Percentiles rank a stretch among this genome's conserved stretches.
phyloP scores from a whole-genome alignment of 2,888 invertebrate genomes.

The Andricus quercusramuli region DNA sequence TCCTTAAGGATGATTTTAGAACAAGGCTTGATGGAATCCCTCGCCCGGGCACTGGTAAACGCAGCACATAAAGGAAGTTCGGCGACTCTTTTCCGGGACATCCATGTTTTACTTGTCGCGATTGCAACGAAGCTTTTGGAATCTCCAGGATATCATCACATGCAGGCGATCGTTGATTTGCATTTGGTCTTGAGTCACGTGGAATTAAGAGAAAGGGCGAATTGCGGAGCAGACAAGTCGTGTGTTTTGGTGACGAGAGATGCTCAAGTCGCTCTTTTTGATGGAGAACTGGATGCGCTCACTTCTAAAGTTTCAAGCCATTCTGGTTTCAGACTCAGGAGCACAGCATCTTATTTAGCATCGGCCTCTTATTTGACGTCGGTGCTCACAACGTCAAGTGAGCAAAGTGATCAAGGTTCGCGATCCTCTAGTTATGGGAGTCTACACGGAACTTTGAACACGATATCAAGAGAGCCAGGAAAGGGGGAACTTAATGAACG shows the following conservation, averaged over 20 bases:
- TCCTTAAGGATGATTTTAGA: conserved; percentile 75
- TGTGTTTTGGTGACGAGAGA: conserved; percentile 78
- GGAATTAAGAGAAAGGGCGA: conserved; percentile 75
- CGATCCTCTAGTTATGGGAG: conserved; percentile 73
- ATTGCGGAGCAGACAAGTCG: conserved; percentile 71
- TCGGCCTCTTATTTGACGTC: conserved; percentile 71
- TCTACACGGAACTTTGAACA: conserved; percentile 61
- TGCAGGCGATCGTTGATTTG: conserved; percentile 81
- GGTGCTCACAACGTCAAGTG: conserved; percentile 75
- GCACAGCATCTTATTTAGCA: conserved; percentile 74
- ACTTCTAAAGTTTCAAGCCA: conserved; percentile 71
- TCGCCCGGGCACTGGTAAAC: conserved; percentile 76
- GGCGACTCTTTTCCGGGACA: conserved; percentile 70
- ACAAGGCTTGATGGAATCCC: conserved; percentile 78
- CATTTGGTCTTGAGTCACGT: conserved; percentile 82
- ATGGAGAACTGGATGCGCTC: conserved; percentile 81
- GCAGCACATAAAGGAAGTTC: conserved; percentile 71
- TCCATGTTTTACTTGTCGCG: conserved; percentile 75
- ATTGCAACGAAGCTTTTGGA: conserved; percentile 77
- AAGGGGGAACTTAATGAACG: conserved; percentile 80
- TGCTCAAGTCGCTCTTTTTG: conserved; percentile 81
- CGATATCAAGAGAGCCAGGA: conserved; percentile 67
- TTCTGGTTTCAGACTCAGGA: conserved; percentile 73
- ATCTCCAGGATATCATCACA: conserved; percentile 76
- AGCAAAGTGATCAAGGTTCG: conserved; percentile 75